Percentiles rank a stretch among this genome's conserved stretches.
Evolutionary conservation across 2,888 invertebrate species (phyloP).

Genomic region (Scrobipalpa costella): DNA sequence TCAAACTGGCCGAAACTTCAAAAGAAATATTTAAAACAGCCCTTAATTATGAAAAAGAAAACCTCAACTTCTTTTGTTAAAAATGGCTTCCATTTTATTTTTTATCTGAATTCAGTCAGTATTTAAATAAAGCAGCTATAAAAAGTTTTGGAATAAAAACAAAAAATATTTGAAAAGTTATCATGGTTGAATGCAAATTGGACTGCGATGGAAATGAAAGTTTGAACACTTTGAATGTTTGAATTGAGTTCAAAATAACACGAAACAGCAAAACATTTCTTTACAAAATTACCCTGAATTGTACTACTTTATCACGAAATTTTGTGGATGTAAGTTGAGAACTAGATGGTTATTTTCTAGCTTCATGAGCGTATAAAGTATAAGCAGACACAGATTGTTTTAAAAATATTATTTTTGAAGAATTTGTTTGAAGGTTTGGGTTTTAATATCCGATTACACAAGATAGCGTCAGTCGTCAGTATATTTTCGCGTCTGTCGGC

Average conservation of each 20-base stretch:
- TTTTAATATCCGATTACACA: not conserved
- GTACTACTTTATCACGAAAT: too few species aligned
- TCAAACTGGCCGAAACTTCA: conserved; percentile 2
- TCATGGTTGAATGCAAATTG: conserved; percentile 6
- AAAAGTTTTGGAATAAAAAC: not conserved
- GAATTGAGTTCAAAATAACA: conserved; percentile 10
- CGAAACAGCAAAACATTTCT: not conserved
- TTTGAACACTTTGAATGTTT: not conserved
- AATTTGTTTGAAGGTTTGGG: not conserved
- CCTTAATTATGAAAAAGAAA: not conserved
- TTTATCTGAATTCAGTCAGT: not conserved
- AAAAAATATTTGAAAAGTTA: not conserved
- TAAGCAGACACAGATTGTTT: not conserved
- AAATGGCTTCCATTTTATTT: not conserved
- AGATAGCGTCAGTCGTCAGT: conserved; percentile 7
- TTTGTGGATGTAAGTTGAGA: not conserved
- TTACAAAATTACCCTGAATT: not conserved
- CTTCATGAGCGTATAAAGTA: not conserved
- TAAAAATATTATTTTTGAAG: not conserved
- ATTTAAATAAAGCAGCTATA: not conserved
- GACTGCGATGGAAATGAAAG: not conserved
- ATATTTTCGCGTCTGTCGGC: not conserved
- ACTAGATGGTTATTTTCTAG: not conserved
- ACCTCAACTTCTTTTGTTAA: not conserved
- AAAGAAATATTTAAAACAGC: not conserved